A percentile compares a stretch with the other conserved stretches of the same genome.
Conservation (phyloP, 1,140 invertebrate species). For the Subanguina moxae region DNA sequence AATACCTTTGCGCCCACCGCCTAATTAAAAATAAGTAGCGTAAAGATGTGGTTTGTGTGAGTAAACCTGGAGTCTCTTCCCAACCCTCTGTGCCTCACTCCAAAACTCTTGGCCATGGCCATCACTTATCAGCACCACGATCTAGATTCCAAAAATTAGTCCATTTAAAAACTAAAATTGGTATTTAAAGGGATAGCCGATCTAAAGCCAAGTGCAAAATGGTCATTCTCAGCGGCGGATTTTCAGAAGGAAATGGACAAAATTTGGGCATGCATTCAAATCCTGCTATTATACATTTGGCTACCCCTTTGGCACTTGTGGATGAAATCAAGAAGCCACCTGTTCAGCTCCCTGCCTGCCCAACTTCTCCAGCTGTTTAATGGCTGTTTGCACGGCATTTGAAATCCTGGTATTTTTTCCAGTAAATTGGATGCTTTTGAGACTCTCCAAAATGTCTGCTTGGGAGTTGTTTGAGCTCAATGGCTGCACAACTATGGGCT, state of each 20-base stretch:
- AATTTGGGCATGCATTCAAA: no score
- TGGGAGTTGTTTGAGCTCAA: background rate
- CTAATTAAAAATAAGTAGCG: background rate
- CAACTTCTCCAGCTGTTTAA: conserved; percentile 30
- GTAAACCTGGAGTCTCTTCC: conserved; percentile 22
- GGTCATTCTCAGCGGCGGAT: no score
- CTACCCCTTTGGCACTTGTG: no score
- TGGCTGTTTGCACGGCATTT: conserved; percentile 43
- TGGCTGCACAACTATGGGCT: conserved; percentile 18
- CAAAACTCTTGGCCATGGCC: conserved; percentile 49
- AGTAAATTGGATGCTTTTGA: conserved; percentile 39
- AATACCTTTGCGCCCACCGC: conserved; percentile 10
- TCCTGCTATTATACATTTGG: no score
- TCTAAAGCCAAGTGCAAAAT: no score
- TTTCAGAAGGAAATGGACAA: no score
- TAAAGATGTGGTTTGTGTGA: conserved; percentile 4
- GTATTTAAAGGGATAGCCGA: no score
- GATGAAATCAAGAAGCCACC: background rate
- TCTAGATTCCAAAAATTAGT: conserved; percentile 17
- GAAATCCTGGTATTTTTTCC: conserved; percentile 46
- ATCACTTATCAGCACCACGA: conserved; percentile 46
- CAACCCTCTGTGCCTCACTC: conserved; percentile 41
- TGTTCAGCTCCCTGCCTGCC: conserved; percentile 35
- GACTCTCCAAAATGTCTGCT: conserved; percentile 17
- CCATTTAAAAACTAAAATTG: no score